Evolutionary conservation across 2,113 vertebrate genomes (phyloP).

Genomic region (Equus quagga): DNA sequence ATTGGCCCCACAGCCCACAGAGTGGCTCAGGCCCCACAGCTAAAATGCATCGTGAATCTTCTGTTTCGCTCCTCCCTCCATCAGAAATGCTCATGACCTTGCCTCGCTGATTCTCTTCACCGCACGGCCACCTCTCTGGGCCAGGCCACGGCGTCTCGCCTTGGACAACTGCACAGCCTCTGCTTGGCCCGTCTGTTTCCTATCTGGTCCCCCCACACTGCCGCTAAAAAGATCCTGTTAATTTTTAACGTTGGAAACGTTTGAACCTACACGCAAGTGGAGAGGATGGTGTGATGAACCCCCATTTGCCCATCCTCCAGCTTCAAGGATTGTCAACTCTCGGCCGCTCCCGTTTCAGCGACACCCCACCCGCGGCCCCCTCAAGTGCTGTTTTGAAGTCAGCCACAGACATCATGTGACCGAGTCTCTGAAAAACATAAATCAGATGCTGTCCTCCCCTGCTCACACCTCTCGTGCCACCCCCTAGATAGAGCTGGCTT

Average conservation of each 20-base stretch:
- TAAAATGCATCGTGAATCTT: not conserved
- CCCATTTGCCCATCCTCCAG: accelerated
- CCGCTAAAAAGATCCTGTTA: not conserved
- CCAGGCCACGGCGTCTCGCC: not conserved
- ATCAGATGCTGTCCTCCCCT: not conserved
- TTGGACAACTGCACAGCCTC: accelerated
- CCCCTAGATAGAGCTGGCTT: not conserved
- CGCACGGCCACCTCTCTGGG: accelerated
- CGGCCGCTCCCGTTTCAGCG: not conserved
- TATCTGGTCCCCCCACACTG: not conserved
- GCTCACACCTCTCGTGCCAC: not conserved
- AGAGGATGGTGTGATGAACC: not conserved
- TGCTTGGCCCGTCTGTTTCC: no score
- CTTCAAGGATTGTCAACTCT: not conserved
- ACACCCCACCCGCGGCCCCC: accelerated
- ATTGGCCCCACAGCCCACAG: not conserved
- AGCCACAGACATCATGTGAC: not conserved
- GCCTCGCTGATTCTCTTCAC: not conserved
- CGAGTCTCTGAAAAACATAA: not conserved
- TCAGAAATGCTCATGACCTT: not conserved
- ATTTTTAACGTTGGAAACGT: not conserved
- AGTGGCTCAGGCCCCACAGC: not conserved
- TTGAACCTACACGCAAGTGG: not conserved
- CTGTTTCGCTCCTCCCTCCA: not conserved
- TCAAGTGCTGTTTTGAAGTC: not conserved